phyloP scores from a whole-genome alignment of 2,113 vertebrate species.

The Terrapene triunguis region DNA sequence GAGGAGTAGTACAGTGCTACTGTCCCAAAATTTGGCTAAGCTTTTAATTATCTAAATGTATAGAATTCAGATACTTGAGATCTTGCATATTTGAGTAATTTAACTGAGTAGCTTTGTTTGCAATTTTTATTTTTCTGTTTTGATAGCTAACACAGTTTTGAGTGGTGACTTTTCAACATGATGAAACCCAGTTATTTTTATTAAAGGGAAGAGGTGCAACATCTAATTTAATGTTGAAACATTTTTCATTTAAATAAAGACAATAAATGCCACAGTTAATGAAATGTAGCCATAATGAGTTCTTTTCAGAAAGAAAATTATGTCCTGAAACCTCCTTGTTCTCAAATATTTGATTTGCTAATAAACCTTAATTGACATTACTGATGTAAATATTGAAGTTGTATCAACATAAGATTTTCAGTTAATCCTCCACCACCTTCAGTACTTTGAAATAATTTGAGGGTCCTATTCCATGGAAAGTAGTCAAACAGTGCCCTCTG shows the following conservation, averaged over 20 bases:
- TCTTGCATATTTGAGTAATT: not conserved
- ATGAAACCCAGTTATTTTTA: not conserved
- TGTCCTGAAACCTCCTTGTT: not conserved
- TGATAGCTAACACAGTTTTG: too few relatives aligned
- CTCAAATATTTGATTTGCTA: not conserved
- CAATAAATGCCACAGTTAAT: not conserved
- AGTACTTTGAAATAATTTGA: not conserved
- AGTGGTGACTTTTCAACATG: not conserved
- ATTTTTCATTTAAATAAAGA: not conserved
- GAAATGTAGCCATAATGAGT: not conserved
- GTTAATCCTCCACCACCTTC: not conserved
- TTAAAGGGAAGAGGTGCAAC: not conserved
- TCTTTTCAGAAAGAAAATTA: not conserved
- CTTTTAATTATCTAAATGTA: not conserved
- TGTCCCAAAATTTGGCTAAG: not conserved
- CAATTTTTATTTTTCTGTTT: not conserved
- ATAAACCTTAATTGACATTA: not conserved
- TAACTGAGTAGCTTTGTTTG: not conserved
- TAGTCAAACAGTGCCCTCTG: conserved; percentile 2
- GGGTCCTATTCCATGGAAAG: not conserved
- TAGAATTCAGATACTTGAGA: not conserved
- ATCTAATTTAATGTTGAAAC: not conserved
- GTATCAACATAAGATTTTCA: not conserved
- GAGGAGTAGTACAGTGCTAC: not conserved
- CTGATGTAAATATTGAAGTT: not conserved